Evolutionary conservation across 1,140 invertebrate species (phyloP), one percentile per base, ranked within the genome.

Genomic region (Cydia amplana): DNA sequence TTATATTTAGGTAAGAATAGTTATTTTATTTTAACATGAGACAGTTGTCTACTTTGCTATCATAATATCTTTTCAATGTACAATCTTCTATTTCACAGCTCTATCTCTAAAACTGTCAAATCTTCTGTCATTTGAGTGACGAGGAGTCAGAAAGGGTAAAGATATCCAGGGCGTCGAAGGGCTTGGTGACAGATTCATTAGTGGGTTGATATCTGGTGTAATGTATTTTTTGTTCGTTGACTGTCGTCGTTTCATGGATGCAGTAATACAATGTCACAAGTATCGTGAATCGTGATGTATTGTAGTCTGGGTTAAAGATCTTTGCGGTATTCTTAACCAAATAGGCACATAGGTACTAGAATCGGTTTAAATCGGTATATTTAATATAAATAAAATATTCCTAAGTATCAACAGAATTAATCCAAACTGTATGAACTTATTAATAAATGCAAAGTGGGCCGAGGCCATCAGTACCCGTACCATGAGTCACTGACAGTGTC

Each of bases 181-280:
- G n/a, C 1, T 70, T n/a, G 65, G n/a, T 70, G 25, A 36, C 65
- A 70, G 65, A 36, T 70, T 70, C 65, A 70, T 70, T 70, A 70
- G 25, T 32, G 55, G 14, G 65, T 9, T 40, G n/a, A n/a, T n/a
- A 36, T 40, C 32, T 14, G 4, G 0, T 0, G 63, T 70, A 40
- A 36, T 70, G 40, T 40, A n/a, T 40, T n/a, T 70, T 70, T 70
- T 40, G n/a, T n/a, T 32, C 6, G 65, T 40, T 70, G 16, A 16
- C 9, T 28, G 23, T 32, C 1, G 63, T 32, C 3, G 16, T 32
- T 60, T 60, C 18, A 23, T 1, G 2, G 7, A 60, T 23, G 2
- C 40, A 43, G 18, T 20, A 20, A 60, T n/a, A 18, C 1, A 51
- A 49, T 49, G 16, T 23, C 9, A 63, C 55, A 60, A 20, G 16